A percentile compares a stretch with the other conserved stretches of the same genome.
Evolutionary conservation across 2,797 vertebrate species (phyloP).

Genomic region (Cetoscarus ocellatus): DNA sequence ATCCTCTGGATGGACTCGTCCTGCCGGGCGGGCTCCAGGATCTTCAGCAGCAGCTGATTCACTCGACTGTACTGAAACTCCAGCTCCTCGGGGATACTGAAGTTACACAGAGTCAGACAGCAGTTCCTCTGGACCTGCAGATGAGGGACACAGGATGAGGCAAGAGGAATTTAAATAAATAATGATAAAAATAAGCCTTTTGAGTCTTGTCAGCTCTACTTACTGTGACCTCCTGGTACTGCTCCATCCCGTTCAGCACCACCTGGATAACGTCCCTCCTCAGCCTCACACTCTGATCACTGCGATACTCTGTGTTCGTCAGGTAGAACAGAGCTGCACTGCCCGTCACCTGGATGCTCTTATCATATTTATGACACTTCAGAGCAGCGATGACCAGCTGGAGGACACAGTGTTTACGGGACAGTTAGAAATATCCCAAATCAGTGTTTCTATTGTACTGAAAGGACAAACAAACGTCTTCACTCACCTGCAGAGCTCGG

Average conservation of each 20-base stretch:
- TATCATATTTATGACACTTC: slow-evolving; percentile 97
- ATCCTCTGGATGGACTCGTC: slow-evolving; percentile 99
- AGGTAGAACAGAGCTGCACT: slow-evolving; percentile 97
- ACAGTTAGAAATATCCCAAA: not conserved
- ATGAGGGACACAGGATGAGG: not conserved
- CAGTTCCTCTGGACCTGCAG: slow-evolving; percentile 96
- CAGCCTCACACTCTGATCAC: slow-evolving; percentile 91
- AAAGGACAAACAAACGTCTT: not conserved
- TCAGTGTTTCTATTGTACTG: not conserved
- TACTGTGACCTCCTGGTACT: slow-evolving; percentile 98
- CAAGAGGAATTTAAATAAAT: not conserved
- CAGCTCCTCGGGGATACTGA: slow-evolving; percentile 97
- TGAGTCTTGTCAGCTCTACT: slow-evolving; percentile 57
- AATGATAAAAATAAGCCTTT: not conserved
- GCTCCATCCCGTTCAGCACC: slow-evolving; percentile 98
- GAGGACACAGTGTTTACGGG: not conserved
- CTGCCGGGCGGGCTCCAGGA: slow-evolving; percentile 93
- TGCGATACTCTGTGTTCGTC: slow-evolving; percentile 95
- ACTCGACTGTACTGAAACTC: slow-evolving; percentile 97
- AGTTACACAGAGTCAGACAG: slow-evolving; percentile 98
- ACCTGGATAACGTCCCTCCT: slow-evolving; percentile 93
- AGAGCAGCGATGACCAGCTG: slow-evolving; percentile 96
- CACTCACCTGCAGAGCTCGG: slow-evolving; percentile 90
- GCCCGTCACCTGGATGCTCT: slow-evolving; percentile 97
- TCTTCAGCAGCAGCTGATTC: slow-evolving; percentile 94